Evolutionary conservation across 2,888 invertebrate species (phyloP), one percentile per base, ranked within the genome.

Genomic region (Mesorhabditis spiculigera): DNA sequence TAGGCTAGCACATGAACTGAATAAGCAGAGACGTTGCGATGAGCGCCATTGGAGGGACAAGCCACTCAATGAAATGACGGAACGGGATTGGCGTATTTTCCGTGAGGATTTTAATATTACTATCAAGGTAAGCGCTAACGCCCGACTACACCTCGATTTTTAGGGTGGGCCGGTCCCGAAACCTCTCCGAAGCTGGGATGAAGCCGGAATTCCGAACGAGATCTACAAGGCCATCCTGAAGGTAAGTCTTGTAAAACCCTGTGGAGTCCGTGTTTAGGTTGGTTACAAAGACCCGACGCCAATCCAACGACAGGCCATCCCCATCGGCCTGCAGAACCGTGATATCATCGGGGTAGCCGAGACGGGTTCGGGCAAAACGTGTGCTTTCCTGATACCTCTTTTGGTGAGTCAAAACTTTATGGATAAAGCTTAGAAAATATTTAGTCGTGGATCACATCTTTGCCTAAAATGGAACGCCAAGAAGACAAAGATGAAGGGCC

Each of bases 41-140:
- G 97, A 98, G 86, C 90, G 98, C 5, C 98, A 99, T 87, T 98
- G 98, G 98, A 92, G 93, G 4, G 95, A 97, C 83, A 98, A 97
- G 86, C 43, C 43, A 6, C 88, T 91, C 0, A 91, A 91, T 68
- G 95, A 97, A 87, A 98, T 99, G 98, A 93, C 93, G 0, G 97
- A 98, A 87, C 90, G 98, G 81, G 98, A 98, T 89, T 99, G 98
- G 98, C 91, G 98, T 87, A 99, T 99, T 82, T 98, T 98, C 87
- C 90, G 95, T 76, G 98, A 99, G 87, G 98, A 98, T 88, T 99
- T 95, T 87, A 97, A 94, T 86, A 96, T 98, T 68, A 93, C 94
- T 4, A 93, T 96, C 74, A 98, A 98, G 88, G 69, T 69, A 63
- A 3, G 28, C 28, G 28, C 28, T 3, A 28, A 28, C 28, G 3